These are phyloP conservation scores for Lepidocyrtoides sp. DNA, from an alignment of 2,888 invertebrate genomes.

Conservation along the genomic window DNA sequence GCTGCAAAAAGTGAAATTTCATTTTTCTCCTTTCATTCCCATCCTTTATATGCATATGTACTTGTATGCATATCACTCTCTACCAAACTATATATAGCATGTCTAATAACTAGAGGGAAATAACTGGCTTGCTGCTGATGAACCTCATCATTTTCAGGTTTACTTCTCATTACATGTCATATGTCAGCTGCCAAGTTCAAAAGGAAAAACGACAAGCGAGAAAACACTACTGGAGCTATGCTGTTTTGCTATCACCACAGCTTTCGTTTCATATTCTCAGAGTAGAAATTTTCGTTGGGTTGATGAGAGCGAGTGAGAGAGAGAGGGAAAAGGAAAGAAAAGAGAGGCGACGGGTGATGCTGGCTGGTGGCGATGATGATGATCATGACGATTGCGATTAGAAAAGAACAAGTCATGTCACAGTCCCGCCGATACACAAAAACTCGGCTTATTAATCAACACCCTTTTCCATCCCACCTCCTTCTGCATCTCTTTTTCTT, in stretches of 20 bases:
- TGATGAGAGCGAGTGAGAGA: too few species aligned
- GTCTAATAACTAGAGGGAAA: not conserved
- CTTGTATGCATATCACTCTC: not conserved
- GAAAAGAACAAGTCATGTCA: constrained; percentile 62
- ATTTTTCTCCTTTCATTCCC: constrained; percentile 73
- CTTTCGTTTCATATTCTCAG: too few species aligned
- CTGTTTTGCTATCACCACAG: too few species aligned
- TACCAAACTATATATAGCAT: not conserved
- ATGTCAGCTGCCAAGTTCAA: constrained; percentile 70
- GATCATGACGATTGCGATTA: constrained; percentile 68
- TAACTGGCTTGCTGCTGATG: constrained; percentile 53
- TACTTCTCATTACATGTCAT: constrained; percentile 78
- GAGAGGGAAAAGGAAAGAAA: constrained; percentile 27
- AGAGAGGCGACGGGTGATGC: constrained; percentile 17
- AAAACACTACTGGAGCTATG: too few species aligned
- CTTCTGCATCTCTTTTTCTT: not conserved
- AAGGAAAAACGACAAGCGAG: constrained; percentile 28
- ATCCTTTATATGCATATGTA: constrained; percentile 26
- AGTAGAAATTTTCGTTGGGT: not conserved
- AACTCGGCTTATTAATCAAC: constrained; percentile 77
- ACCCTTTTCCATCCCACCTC: constrained; percentile 44
- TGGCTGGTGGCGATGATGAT: too few species aligned
- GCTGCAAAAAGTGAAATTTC: constrained; percentile 65
- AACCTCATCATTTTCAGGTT: constrained; percentile 79
- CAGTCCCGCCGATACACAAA: constrained; percentile 34